These are phyloP conservation scores for Pentalonia nigronervosa DNA, from an alignment of 1,140 invertebrate species.

Conservation along the genomic window DNA sequence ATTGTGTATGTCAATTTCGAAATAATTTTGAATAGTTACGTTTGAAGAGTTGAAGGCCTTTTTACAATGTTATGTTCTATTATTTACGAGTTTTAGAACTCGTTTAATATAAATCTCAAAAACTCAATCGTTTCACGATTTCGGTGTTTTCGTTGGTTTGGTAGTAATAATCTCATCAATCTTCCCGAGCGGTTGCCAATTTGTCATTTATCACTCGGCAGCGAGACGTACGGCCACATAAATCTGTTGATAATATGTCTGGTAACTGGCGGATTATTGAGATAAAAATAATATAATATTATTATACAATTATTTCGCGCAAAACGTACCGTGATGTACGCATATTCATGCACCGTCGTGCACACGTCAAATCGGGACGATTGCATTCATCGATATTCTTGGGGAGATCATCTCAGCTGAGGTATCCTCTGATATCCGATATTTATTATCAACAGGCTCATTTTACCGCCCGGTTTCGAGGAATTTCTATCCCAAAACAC, in stretches of 20 bases:
- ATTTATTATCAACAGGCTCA: not conserved
- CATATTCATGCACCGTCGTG: not conserved
- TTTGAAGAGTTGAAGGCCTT: not conserved
- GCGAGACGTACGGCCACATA: not conserved
- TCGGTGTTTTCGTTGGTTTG: not conserved
- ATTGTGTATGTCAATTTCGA: not conserved
- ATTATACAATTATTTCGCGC: not conserved
- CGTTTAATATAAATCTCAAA: not conserved
- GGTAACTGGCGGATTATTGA: not conserved
- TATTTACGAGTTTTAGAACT: not conserved
- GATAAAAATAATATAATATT: conserved; percentile 20
- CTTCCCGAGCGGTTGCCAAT: not conserved
- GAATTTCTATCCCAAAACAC: conserved; percentile 6
- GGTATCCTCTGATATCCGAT: not conserved
- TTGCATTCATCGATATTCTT: not conserved
- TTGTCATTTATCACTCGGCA: not conserved
- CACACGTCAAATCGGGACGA: not conserved
- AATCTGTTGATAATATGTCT: not conserved
- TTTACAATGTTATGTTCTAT: not conserved
- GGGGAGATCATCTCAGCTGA: not conserved
- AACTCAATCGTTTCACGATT: not conserved
- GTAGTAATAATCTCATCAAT: not conserved
- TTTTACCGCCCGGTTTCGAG: not conserved
- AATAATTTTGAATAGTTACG: not conserved
- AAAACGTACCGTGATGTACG: not conserved